phyloP scores from a whole-genome alignment of 1,140 invertebrate genomes.

The Leptinotarsa lineolata region DNA sequence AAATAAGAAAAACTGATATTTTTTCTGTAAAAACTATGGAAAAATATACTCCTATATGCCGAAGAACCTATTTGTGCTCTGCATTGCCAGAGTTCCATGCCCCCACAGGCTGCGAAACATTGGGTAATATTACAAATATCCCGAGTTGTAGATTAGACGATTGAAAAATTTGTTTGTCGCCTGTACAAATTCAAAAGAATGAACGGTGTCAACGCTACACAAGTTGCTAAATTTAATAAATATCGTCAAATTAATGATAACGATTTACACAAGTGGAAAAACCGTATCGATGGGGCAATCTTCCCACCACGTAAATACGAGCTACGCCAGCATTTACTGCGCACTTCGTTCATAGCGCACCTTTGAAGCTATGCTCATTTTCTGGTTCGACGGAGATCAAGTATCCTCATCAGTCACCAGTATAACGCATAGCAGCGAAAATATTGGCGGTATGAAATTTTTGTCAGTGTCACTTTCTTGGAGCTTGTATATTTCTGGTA shows the following conservation, averaged over 20 bases:
- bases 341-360: too few relatives aligned
- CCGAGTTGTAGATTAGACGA: constrained; percentile 18
- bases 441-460: too few relatives aligned
- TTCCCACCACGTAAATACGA: constrained; percentile 11
- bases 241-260: too few relatives aligned
- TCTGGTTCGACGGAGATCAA: too few relatives aligned
- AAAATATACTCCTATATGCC: constrained; percentile 12
- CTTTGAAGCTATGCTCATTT: too few relatives aligned
- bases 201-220: neutral
- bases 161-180: constrained; percentile 18
- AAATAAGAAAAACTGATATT: constrained; percentile 15
- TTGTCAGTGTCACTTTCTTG: too few relatives aligned
- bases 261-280: constrained; percentile 7
- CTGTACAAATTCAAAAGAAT: too few relatives aligned
- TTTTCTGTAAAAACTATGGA: constrained; percentile 12
- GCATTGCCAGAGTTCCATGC: constrained; percentile 52
- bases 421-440: too few relatives aligned
- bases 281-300: constrained; percentile 6
- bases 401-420: too few relatives aligned
- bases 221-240: constrained; percentile 4
- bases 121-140: constrained; percentile 11
- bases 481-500: too few relatives aligned
- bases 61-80: constrained; percentile 36
- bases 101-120: constrained; percentile 31
- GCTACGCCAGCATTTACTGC: constrained; percentile 15